Evolutionary conservation across 2,797 vertebrate genomes (phyloP).

Genomic region (Heteromormyrus szaboi): DNA sequence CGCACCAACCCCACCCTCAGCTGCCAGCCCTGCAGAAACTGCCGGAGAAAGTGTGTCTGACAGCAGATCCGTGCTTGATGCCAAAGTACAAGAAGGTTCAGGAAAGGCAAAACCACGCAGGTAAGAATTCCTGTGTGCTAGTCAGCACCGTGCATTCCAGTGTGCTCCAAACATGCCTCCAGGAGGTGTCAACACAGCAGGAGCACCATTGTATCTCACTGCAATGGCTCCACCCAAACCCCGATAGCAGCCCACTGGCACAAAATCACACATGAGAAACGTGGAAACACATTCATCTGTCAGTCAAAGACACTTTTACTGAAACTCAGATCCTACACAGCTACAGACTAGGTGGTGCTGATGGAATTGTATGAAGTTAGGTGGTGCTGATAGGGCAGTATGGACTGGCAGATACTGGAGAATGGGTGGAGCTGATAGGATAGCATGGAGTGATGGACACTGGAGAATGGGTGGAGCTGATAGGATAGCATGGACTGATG

Average conservation of each 20-base stretch:
- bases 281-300: neutral
- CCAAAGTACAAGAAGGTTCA: neutral
- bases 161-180: neutral
- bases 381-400: neutral
- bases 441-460: neutral
- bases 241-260: neutral
- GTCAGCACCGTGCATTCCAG: neutral
- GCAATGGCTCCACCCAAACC: neutral
- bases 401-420: neutral
- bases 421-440: neutral
- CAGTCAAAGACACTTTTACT: neutral
- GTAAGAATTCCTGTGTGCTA: neutral
- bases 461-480: neutral
- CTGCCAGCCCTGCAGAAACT: neutral
- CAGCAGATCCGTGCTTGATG: conserved; percentile 48
- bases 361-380: neutral
- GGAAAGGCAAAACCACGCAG: neutral
- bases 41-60: conserved; percentile 26
- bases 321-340: neutral
- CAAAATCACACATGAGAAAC: neutral
- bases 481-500: neutral
- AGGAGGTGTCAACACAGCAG: neutral
- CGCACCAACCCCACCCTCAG: conserved; percentile 51
- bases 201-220: neutral
- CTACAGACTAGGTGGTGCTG: neutral